phyloP scores from a whole-genome alignment of 92 coral and sea anemone genomes.

The Actinostola sp. region DNA sequence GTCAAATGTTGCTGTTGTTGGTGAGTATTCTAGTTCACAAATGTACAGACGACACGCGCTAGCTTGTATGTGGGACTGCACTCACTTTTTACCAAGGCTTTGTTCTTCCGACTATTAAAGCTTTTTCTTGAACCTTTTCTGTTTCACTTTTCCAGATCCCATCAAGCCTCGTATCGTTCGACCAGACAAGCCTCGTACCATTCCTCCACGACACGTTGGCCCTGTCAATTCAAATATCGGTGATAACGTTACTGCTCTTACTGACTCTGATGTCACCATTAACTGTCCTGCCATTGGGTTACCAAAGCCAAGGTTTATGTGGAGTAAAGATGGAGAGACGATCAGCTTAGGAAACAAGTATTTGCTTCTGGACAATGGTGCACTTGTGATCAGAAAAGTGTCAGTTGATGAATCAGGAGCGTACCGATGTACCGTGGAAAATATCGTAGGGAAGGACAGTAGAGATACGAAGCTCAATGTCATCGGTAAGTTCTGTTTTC shows the following conservation, averaged over 20 bases:
- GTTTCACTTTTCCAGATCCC: constrained; percentile 29
- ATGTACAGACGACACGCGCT: too few species aligned
- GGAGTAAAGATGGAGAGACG: constrained; percentile 64
- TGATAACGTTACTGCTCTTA: constrained; percentile 62
- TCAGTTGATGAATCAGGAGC: constrained; percentile 57
- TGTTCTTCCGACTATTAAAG: too few species aligned
- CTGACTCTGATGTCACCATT: constrained; percentile 48
- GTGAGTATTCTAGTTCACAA: too few species aligned
- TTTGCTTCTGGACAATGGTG: constrained; percentile 30
- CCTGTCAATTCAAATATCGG: constrained; percentile 49
- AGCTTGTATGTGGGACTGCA: too few species aligned
- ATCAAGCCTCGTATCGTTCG: constrained; percentile 29
- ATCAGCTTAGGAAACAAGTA: constrained; percentile 14
- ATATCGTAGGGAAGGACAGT: constrained; percentile 49
- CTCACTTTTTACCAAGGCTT: too few species aligned
- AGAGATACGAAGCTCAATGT: too few species aligned
- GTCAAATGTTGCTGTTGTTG: constrained; percentile 31
- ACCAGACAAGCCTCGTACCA: constrained; percentile 38
- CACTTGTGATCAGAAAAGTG: constrained; percentile 55
- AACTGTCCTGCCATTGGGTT: constrained; percentile 69
- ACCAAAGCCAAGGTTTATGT: constrained; percentile 63
- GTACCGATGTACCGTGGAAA: constrained; percentile 68
- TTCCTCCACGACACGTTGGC: constrained; percentile 44
- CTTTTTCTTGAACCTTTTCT: too few species aligned
- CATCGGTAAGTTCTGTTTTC: too few species aligned